Evolutionary conservation across 2,113 vertebrate species (phyloP).

Genomic region (Steatornis caripensis): DNA sequence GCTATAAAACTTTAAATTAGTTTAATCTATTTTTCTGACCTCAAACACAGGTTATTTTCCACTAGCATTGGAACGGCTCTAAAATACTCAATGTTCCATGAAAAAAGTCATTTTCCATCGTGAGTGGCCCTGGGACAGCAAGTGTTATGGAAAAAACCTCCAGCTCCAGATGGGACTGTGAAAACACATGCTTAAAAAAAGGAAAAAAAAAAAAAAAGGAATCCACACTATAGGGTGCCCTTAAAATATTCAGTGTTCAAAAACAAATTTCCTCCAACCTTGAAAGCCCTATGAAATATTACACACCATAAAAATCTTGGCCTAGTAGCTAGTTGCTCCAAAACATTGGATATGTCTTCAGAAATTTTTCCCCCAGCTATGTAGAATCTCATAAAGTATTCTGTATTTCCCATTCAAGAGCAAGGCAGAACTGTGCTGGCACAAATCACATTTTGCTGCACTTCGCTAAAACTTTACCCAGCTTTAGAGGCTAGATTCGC

Average conservation of each 20-base stretch:
- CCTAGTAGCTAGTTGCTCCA: conserved; percentile 25
- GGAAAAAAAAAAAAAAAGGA: neutral
- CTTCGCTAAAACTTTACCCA: neutral
- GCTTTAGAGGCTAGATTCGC: neutral
- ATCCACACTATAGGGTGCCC: conserved; percentile 42
- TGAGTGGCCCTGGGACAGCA: conserved; percentile 58
- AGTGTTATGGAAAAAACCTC: conserved; percentile 46
- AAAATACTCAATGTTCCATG: conserved; percentile 41
- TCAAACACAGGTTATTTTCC: conserved; percentile 67
- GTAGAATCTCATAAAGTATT: conserved; percentile 39
- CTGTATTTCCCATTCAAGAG: conserved; percentile 16
- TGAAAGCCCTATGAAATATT: conserved; percentile 68
- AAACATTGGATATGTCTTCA: conserved; percentile 47
- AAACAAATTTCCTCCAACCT: conserved; percentile 70
- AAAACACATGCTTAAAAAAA: conserved; percentile 34
- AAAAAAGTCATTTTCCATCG: conserved; percentile 52
- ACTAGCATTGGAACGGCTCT: conserved; percentile 40
- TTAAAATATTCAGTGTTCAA: conserved; percentile 69
- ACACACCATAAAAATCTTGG: conserved; percentile 67
- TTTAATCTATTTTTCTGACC: conserved; percentile 70
- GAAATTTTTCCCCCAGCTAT: conserved; percentile 21
- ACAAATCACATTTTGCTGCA: neutral
- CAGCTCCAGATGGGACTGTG: conserved; percentile 35
- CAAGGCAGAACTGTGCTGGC: conserved; percentile 8
- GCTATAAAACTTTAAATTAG: conserved; percentile 61